A percentile compares a stretch with the other conserved stretches of the same genome.
These are phyloP conservation scores for Dugesia japonica DNA, from an alignment of 2,888 invertebrate species.

Conservation along the genomic window DNA sequence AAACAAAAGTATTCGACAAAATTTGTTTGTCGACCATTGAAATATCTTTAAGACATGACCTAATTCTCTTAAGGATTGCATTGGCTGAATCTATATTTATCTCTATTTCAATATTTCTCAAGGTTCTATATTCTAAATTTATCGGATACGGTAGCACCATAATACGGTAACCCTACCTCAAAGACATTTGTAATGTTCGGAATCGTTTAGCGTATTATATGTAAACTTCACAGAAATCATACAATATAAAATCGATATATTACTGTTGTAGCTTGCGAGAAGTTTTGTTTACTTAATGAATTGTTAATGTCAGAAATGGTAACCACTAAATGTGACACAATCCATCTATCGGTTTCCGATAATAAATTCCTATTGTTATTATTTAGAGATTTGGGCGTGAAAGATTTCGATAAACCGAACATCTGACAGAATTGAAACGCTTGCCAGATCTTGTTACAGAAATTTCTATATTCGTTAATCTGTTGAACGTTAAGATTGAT, in stretches of 20 bases:
- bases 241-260: constrained; percentile 87
- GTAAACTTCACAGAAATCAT: constrained; percentile 90
- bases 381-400: not conserved
- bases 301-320: constrained; percentile 61
- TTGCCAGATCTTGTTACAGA: constrained; percentile 98
- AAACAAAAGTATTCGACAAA: too few species aligned
- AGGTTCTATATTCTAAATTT: constrained; percentile 40
- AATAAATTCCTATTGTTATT: not conserved
- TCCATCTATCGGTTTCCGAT: constrained; percentile 70
- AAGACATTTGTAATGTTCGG: constrained; percentile 55
- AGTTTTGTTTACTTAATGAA: constrained; percentile 67
- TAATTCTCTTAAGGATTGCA: not conserved
- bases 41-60: not conserved
- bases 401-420: constrained; percentile 32
- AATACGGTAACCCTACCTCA: constrained; percentile 74
- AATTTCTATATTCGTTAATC: constrained; percentile 80
- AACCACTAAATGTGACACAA: constrained; percentile 65
- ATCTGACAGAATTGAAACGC: constrained; percentile 74
- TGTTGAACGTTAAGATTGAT: constrained; percentile 86
- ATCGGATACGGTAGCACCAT: constrained; percentile 71
- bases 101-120: not conserved
- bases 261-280: constrained; percentile 69
- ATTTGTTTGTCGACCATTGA: not conserved
- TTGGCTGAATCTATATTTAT: not conserved
- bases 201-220: constrained; percentile 48